Evolutionary conservation across 2,113 vertebrate species (phyloP), one percentile per base, ranked within the genome.

Genomic region (Lasiurus cinereus): DNA sequence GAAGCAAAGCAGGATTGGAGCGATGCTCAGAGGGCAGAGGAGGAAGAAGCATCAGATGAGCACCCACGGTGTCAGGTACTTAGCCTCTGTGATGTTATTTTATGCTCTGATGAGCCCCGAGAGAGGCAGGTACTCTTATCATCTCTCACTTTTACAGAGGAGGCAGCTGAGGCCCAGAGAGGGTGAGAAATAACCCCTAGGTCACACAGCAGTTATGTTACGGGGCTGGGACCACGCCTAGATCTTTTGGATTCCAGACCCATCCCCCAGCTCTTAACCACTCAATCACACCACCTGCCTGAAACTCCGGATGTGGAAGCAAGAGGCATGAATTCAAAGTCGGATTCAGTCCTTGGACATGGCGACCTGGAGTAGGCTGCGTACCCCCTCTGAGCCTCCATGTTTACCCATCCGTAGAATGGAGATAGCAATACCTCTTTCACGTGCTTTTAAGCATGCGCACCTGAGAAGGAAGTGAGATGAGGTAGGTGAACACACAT

Each of bases 11-110:
- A 15, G 29, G 5, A 6, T 19, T 8, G 3, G 6, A 54, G 29
- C 27, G 10, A 31, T 22, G 33, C n/a, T 59, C 39, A 67, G 84
- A 50, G 33, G 39, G 9, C 16, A 46, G 0, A 1, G 16, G 2
- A n/a, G 16, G 12, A n/a, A 29, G 36, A 0, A 5, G 13, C 3
- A 0, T 2, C 1, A 3, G 22, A 0, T 7, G 36, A 16, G 11
- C 2, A 10, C 52, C 70, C 22, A 5, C 48, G 19, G 1, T 6
- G 39, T 59, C 21, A 59, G 62, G 13, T 39, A 19, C 54, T 43
- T 43, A 3, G 10, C 33, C 48, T 9, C 0, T 10, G 36, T 80
- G 6, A 33, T 27, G n/a, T 80, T 10, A 48, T 27, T 59, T 64
- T 31, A 39, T 8, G n/a, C 24, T 50, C 73, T 88, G 29, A 22